Evolutionary conservation across 92 coral and sea anemone species (phyloP), one percentile per base, ranked within the genome.

Genomic region (Epizoanthus stellaris): DNA sequence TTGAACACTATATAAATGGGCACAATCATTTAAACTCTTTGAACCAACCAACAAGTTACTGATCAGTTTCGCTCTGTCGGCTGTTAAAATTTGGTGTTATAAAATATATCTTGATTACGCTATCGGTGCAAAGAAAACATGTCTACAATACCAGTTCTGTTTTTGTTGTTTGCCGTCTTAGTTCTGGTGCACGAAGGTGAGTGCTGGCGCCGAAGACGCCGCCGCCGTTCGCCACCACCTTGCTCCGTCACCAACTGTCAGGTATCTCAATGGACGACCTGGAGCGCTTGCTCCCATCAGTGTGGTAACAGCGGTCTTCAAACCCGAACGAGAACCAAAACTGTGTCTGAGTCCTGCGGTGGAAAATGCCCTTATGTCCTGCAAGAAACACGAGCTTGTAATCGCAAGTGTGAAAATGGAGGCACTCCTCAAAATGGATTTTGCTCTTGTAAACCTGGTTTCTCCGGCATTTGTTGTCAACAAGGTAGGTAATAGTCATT

Each of bases 251-350:
- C n/a, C 2, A 60, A 79, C 47, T 79, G 84, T 12, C 6, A n/a
- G 5, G 84, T 79, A n/a, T 58, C 70, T 62, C 40, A 13, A 9
- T 79, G 84, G 84, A n/a, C 70, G 4, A 4, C n/a, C 16, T 79
- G 84, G 84, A 58, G 43, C 25, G 30, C 7, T 12, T 79, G 84
- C 25, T 4, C 40, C 1, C 70, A 47, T 13, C 4, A 34, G 2
- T 79, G 84, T 30, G 84, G 84, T 15, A 58, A 67, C 15, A 58
- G 42, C 25, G 84, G 84, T 16, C 62, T 70, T 13, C 84, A 79
- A 57, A 21, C 58, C 5, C 79, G 86, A 5, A 25, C 9, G 17
- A 70, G 86, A 23, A 60, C 14, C 25, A 67, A 81, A 4, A 81
- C 77, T 19, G 15, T 11, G 19, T 5, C 4, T 9, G 86, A 66